These are phyloP conservation scores for Tetraneura akinire DNA, from an alignment of 1,140 invertebrate species.

Conservation along the genomic window DNA sequence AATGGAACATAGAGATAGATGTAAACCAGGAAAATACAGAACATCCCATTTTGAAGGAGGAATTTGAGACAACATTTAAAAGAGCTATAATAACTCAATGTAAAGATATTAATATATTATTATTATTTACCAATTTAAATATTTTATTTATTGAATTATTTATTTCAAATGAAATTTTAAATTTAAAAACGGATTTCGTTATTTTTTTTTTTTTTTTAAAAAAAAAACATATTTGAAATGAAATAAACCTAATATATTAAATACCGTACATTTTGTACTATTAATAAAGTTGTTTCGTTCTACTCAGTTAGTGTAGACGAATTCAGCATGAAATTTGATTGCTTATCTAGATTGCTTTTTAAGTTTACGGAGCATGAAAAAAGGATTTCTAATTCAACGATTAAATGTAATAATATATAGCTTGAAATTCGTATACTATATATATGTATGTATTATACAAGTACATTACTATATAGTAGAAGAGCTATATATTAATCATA, in stretches of 20 bases:
- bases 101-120: too few relatives aligned
- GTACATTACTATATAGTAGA: too few relatives aligned
- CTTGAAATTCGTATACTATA: too few relatives aligned
- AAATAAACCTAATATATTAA: neutral
- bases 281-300: conserved; percentile 13
- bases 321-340: neutral
- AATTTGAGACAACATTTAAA: neutral
- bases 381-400: neutral
- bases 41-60: neutral
- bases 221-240: too few relatives aligned
- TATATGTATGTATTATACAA: too few relatives aligned
- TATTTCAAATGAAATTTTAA: too few relatives aligned
- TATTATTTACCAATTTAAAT: too few relatives aligned
- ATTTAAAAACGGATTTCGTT: too few relatives aligned
- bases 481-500: too few relatives aligned
- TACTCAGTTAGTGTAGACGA: neutral
- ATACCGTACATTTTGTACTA: neutral
- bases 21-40: neutral
- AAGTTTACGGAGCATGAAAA: conserved; percentile 18
- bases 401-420: neutral
- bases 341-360: conserved; percentile 28
- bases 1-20: neutral
- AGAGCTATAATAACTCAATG: neutral
- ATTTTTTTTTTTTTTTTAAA: too few relatives aligned
- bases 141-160: too few relatives aligned